These are phyloP conservation scores for Acanthochromis polyacanthus DNA, from an alignment of 2,113 vertebrate genomes.

Conservation along the genomic window DNA sequence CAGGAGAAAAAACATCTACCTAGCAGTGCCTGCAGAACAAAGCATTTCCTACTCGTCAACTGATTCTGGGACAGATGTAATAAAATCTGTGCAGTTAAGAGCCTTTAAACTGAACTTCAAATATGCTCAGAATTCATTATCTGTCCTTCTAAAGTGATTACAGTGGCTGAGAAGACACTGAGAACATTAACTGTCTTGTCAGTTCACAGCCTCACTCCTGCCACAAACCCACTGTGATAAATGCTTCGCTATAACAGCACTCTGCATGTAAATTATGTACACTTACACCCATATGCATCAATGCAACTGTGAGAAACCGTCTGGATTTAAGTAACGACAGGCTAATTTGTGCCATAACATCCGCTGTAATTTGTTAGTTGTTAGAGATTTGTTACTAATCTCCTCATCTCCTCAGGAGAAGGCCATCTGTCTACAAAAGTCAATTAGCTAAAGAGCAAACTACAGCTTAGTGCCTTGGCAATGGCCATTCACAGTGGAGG, in stretches of 20 bases:
- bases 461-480: conserved; percentile 16
- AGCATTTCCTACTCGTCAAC: neutral
- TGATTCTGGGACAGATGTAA: neutral
- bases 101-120: conserved; percentile 8
- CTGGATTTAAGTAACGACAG: conserved; percentile 13
- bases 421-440: conserved; percentile 65
- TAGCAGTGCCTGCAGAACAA: neutral
- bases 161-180: neutral
- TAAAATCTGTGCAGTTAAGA: neutral
- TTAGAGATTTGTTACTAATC: conserved; percentile 71
- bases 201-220: neutral
- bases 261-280: neutral
- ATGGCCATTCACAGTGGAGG: neutral
- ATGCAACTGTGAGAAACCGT: conserved; percentile 3
- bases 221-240: neutral
- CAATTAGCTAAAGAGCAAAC: conserved; percentile 66
- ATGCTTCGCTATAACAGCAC: neutral
- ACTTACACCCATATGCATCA: neutral
- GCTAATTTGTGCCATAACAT: conserved; percentile 16
- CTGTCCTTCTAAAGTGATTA: neutral
- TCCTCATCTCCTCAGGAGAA: conserved; percentile 49
- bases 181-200: neutral
- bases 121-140: conserved; percentile 14
- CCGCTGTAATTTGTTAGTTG: conserved; percentile 32
- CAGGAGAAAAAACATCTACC: neutral